Conservation (phyloP, 2,113 vertebrate species). For the Antennarius striatus region DNA sequence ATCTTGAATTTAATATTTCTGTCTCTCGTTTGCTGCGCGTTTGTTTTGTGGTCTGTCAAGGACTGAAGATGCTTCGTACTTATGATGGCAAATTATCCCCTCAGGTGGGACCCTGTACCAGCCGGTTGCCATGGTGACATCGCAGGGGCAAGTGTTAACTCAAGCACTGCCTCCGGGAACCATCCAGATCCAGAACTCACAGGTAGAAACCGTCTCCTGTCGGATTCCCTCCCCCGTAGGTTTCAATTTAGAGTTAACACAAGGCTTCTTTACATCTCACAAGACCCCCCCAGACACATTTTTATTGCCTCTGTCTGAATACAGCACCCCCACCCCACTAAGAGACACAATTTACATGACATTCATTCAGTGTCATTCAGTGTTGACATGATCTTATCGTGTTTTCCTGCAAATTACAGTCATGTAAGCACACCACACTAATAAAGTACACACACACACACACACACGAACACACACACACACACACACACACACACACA, state of each 20-base stretch:
- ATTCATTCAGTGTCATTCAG: conserved; percentile 2
- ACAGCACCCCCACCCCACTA: conserved; percentile 30
- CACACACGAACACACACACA: no score
- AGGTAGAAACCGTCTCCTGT: conserved; percentile 82
- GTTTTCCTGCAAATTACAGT: conserved; percentile 9
- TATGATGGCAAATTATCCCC: conserved; percentile 69
- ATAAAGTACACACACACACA: no score
- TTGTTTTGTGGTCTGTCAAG: conserved; percentile 16
- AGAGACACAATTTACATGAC: conserved; percentile 45
- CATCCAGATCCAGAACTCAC: conserved; percentile 96
- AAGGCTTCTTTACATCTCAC: conserved; percentile 39
- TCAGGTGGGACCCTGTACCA: conserved; percentile 97
- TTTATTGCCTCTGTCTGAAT: conserved; percentile 55
- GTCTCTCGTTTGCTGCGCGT: neutral
- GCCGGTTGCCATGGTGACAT: conserved; percentile 99
- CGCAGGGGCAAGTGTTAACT: conserved; percentile 96
- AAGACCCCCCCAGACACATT: conserved; percentile 8
- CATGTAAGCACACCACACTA: neutral
- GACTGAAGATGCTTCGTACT: conserved; percentile 57
- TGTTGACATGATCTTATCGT: conserved; percentile 21
- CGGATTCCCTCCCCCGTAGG: neutral
- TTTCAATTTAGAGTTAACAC: conserved; percentile 50
- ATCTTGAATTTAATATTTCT: conserved; percentile 55
- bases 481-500: no score
- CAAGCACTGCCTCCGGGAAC: conserved; percentile 92